Base-by-base conservation (phyloP, 2,797 vertebrate species). In the Pseudocheirus occidentalis region DNA sequence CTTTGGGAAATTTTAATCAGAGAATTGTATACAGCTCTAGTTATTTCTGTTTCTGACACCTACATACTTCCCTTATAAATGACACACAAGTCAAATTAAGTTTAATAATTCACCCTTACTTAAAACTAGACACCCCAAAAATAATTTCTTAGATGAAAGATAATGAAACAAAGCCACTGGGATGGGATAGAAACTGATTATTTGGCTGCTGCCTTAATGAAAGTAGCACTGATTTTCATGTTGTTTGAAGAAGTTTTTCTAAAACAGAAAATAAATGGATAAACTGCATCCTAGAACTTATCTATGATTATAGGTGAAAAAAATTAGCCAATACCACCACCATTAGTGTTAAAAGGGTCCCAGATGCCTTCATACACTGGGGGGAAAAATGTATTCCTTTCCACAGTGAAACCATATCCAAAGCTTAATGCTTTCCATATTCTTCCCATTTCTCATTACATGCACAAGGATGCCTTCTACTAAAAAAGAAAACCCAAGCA, bases 301-400 rank as follows among this genome's bases (percentile, higher is more conserved):
- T 0, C 55, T 91, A 90, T 73, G 66, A 96, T 97, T n/a, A 95
- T 91, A 95, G 94, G 97, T 97, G 95, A 97, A 93, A 98, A 96
- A 90, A 92, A 94, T 93, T 93, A 97, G 59, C 66, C 91, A 97
- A 96, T 91, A 73, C 95, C 91, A 56, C 50, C 91, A 94, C 93
- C 93, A 96, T 96, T 98, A 96, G 96, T 96, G 92, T 95, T 94
- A 58, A 50, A 81, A 57, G 93, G 55, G 92, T 91, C 57, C 94
- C 93, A 92, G 93, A 96, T 97, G 95, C 92, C 89, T 97, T 97
- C 95, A 98, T 95, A 96, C 58, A 92, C 24, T 95, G 91, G 40
- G 5, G 91, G 40, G 5, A 28, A 54, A 5, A 97, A 96, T 95
- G 96, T 90, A 97, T 96, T 89, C 9, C 73, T 31, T 24, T 40